Percentiles rank a stretch among this genome's conserved stretches.
Conservation (phyloP, 1,140 invertebrate genomes). For the Venustaconcha ellipsiformis region DNA sequence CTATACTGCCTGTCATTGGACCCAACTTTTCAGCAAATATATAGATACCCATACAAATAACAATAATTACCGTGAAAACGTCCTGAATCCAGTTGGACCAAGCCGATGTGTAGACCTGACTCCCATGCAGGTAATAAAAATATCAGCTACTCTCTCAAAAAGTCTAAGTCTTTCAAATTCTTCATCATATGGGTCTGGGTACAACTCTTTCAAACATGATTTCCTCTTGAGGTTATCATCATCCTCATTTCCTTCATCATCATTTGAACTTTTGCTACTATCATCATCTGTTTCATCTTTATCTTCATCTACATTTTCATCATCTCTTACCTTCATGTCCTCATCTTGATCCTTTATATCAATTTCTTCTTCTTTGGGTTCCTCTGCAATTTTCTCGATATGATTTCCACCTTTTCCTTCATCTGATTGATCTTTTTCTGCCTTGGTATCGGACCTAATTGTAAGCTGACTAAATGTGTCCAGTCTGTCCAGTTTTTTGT, state of each 20-base stretch:
- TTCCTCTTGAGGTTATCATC: slow-evolving; percentile 29
- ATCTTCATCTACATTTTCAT: slow-evolving; percentile 12
- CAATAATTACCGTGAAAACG: slow-evolving; percentile 60
- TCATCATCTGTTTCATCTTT: slow-evolving; percentile 8
- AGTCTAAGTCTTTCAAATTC: slow-evolving; percentile 47
- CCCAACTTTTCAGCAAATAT: no score
- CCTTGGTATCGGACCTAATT: no score
- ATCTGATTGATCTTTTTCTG: slow-evolving; percentile 1
- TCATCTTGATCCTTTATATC: slow-evolving; percentile 5
- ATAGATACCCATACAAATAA: no score
- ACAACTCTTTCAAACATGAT: slow-evolving; percentile 58
- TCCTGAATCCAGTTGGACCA: slow-evolving; percentile 61
- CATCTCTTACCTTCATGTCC: slow-evolving; percentile 5
- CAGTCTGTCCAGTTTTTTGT: neutral
- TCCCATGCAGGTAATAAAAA: slow-evolving; percentile 57
- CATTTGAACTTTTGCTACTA: neutral
- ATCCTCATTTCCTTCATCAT: neutral
- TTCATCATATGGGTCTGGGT: slow-evolving; percentile 49
- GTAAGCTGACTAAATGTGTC: neutral
- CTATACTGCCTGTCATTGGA: no score
- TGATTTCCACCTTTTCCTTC: slow-evolving; percentile 5
- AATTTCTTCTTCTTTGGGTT: neutral
- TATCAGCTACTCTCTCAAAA: slow-evolving; percentile 53
- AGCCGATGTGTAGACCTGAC: slow-evolving; percentile 53
- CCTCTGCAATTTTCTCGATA: slow-evolving; percentile 4